A percentile compares a stretch with the other conserved stretches of the same genome.
These are phyloP conservation scores for Indicator indicator DNA, from an alignment of 2,113 vertebrate species.

Conservation along the genomic window DNA sequence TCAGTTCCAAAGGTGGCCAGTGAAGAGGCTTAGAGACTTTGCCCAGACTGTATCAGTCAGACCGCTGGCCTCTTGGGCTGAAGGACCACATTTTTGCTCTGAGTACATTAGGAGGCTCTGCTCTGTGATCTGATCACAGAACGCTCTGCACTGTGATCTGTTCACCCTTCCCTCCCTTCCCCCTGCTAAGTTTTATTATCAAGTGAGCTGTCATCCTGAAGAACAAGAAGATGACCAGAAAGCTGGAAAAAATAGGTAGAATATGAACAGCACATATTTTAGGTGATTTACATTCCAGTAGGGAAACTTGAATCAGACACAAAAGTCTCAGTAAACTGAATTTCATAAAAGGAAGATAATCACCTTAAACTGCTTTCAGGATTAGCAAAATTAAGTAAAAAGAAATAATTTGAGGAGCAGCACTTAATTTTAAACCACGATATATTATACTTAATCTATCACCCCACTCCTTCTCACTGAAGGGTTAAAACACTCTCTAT, in stretches of 20 bases:
- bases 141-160: fast-evolving
- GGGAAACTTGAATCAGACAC: neutral
- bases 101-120: neutral
- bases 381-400: neutral
- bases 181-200: neutral
- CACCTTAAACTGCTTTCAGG: neutral
- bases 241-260: neutral
- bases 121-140: neutral
- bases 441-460: neutral
- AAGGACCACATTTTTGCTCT: neutral
- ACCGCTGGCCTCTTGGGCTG: neutral
- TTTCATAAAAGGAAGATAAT: neutral
- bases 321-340: neutral
- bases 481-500: neutral
- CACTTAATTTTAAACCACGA: neutral
- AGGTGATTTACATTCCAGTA: neutral
- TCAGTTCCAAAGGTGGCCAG: neutral
- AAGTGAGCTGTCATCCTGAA: neutral
- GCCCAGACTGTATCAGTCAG: neutral
- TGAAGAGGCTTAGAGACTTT: neutral
- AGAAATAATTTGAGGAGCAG: neutral
- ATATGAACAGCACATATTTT: neutral
- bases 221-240: fast-evolving
- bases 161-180: neutral
- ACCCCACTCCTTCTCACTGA: neutral